These are phyloP conservation scores for Drosophila sturtevanti DNA, from an alignment of 1,140 invertebrate species.

Conservation along the genomic window DNA sequence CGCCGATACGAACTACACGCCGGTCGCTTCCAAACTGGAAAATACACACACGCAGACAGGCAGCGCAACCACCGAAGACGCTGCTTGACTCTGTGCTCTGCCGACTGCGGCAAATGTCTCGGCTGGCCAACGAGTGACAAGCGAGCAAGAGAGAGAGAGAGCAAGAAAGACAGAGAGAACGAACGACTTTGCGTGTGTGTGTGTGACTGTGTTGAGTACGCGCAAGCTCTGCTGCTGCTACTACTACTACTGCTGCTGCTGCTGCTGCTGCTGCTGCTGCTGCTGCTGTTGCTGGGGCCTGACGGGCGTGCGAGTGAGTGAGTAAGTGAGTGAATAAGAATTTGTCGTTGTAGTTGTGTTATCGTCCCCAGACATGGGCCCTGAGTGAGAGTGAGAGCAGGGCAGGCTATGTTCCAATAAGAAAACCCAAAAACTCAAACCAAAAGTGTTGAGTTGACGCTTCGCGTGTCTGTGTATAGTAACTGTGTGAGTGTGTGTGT, in stretches of 20 bases:
- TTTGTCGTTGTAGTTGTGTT: conserved; percentile 39
- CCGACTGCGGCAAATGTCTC: conserved; percentile 14
- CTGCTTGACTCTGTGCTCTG: conserved; percentile 18
- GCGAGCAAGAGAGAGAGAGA: conserved; percentile 55
- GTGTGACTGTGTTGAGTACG: neutral
- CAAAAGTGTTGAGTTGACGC: conserved; percentile 75
- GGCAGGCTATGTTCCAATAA: conserved; percentile 59
- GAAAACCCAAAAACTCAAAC: conserved; percentile 65
- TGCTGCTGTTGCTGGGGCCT: neutral
- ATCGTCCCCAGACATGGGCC: conserved; percentile 14
- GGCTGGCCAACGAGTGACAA: conserved; percentile 19
- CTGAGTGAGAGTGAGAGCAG: conserved; percentile 5
- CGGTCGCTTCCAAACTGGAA: conserved; percentile 82
- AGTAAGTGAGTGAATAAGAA: conserved; percentile 34
- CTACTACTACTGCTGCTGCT: neutral
- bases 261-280: neutral
- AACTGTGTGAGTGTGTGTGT: conserved; percentile 18
- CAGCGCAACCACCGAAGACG: conserved; percentile 69
- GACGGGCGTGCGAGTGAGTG: conserved; percentile 38
- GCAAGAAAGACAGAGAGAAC: conserved; percentile 29
- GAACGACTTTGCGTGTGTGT: neutral
- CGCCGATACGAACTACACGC: conserved; percentile 80
- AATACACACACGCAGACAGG: conserved; percentile 57
- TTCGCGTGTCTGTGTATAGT: conserved; percentile 23
- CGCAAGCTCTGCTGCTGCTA: neutral